Evolutionary conservation across 2,113 vertebrate genomes (phyloP).

Genomic region (Andinoacara biseriatus): DNA sequence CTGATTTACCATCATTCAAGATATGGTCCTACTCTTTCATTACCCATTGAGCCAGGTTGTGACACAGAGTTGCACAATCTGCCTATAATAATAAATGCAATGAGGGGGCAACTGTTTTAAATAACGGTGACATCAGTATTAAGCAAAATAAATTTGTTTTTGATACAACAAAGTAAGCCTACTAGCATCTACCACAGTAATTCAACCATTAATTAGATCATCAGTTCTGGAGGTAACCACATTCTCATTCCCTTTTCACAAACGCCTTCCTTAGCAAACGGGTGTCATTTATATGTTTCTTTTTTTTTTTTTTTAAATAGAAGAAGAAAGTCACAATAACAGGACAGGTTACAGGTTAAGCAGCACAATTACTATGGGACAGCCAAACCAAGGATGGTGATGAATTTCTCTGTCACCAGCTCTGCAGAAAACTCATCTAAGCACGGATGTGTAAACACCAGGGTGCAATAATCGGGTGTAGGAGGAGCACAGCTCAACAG

Average conservation of each 20-base stretch:
- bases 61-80: no score
- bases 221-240: background rate
- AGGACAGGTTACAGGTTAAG: background rate
- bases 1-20: no score
- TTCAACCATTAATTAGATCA: background rate
- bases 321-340: background rate
- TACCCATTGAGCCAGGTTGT: no score
- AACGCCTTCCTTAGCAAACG: background rate
- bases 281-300: background rate
- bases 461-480: background rate
- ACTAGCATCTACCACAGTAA: no score
- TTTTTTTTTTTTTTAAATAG: no score
- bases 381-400: background rate
- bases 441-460: background rate
- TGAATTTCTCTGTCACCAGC: background rate
- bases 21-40: no score
- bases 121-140: no score
- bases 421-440: background rate
- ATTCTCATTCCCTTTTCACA: no score
- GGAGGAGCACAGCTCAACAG: background rate
- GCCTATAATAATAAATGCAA: no score
- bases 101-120: no score
- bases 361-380: background rate
- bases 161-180: no score
- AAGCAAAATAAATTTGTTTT: no score